Evolutionary conservation across 53 echinoderm and acorn worm species (phyloP).

Genomic region (Patiria pectinifera): DNA sequence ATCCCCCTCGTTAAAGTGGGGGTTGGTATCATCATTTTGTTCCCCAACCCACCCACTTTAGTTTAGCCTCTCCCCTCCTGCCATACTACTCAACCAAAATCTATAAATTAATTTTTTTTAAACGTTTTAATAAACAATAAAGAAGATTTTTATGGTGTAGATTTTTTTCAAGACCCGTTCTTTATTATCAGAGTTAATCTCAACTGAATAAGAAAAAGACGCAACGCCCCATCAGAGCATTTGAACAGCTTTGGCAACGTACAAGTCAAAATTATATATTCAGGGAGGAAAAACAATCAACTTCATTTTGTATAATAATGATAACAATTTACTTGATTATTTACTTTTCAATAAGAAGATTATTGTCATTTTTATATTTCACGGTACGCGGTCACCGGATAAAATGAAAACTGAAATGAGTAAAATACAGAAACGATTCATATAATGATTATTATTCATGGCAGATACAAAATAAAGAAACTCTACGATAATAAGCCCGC

Average conservation of each 20-base stretch:
- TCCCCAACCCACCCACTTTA: too few species aligned
- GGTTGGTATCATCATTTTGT: too few species aligned
- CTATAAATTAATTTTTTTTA: too few species aligned
- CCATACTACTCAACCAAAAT: too few species aligned
- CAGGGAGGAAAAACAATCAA: slow-evolving; percentile 14
- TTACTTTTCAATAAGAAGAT: not conserved
- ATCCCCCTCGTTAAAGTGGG: too few species aligned
- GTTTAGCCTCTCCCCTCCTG: too few species aligned
- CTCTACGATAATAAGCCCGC: not conserved
- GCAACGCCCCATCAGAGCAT: slow-evolving; percentile 15
- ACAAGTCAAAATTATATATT: slow-evolving; percentile 1
- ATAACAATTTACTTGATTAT: slow-evolving; percentile 8
- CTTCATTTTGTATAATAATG: not conserved
- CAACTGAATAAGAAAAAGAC: slow-evolving; percentile 26
- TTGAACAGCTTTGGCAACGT: slow-evolving; percentile 26
- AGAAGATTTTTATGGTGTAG: not conserved
- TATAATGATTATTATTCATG: not conserved
- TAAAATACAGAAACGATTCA: slow-evolving; percentile 11
- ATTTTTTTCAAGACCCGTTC: slow-evolving; percentile 51
- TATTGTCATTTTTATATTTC: slow-evolving; percentile 11
- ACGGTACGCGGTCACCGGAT: not conserved
- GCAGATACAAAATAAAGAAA: slow-evolving; percentile 12
- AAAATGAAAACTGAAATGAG: not conserved
- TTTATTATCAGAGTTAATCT: slow-evolving; percentile 52
- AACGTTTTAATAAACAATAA: not conserved